These are phyloP conservation scores for Tholera decimalis DNA, from an alignment of 2,888 invertebrate genomes.

Conservation along the genomic window DNA sequence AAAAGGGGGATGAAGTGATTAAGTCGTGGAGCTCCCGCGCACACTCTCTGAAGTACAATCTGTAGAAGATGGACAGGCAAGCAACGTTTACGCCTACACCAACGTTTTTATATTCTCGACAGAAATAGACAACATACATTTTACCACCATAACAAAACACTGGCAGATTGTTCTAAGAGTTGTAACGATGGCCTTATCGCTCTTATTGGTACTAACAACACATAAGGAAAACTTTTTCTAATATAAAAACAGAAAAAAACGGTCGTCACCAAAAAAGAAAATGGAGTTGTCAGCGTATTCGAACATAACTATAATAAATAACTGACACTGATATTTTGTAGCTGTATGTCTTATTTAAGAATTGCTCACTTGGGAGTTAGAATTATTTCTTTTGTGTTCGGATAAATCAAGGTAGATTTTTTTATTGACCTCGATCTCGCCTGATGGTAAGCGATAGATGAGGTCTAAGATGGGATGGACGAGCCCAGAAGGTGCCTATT, in stretches of 20 bases:
- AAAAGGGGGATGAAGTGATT: too few species aligned
- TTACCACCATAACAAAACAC: neutral
- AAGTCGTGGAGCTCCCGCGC: too few species aligned
- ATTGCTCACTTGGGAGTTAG: conserved; percentile 5
- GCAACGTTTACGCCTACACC: too few species aligned
- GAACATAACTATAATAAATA: conserved; percentile 24
- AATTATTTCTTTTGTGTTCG: conserved; percentile 2
- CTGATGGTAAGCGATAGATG: too few species aligned
- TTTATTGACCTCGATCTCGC: too few species aligned
- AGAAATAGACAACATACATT: too few species aligned
- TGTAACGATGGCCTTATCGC: neutral
- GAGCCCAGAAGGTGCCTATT: too few species aligned
- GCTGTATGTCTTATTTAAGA: neutral
- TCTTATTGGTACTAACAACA: neutral
- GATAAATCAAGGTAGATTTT: conserved; percentile 1
- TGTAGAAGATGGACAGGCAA: too few species aligned
- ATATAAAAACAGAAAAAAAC: conserved; percentile 1
- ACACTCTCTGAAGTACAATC: too few species aligned
- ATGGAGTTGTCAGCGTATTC: conserved; percentile 14
- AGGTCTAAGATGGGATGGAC: too few species aligned
- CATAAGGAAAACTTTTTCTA: neutral
- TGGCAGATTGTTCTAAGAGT: neutral
- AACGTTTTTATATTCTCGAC: too few species aligned
- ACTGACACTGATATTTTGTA: neutral
- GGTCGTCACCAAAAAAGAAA: neutral